A percentile compares a stretch with the other conserved stretches of the same genome.
phyloP scores from a whole-genome alignment of 2,888 invertebrate species.

The Lasioglossum zephyrum region DNA sequence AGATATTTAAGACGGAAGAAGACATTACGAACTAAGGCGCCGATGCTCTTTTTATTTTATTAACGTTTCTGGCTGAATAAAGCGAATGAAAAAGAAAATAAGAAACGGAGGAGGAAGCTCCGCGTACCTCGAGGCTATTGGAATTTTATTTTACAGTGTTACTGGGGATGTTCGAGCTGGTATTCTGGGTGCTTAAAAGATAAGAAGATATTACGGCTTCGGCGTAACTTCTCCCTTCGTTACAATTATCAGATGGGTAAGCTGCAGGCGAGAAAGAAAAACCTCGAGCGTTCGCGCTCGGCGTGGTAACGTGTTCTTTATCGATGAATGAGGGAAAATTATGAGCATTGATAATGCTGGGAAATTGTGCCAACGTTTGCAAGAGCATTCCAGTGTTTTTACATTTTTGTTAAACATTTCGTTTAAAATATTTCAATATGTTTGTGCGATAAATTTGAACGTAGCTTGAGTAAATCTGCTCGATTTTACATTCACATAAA shows the following conservation, averaged over 20 bases:
- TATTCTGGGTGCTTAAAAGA: conserved; percentile 15
- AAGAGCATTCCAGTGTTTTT: not conserved
- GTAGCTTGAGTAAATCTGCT: too few relatives aligned
- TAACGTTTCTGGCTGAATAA: not conserved
- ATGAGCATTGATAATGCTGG: not conserved
- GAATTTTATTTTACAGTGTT: conserved; percentile 1
- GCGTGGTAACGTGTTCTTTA: not conserved
- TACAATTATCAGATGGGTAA: not conserved
- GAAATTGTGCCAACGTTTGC: not conserved
- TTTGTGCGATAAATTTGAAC: too few relatives aligned
- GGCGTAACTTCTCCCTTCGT: not conserved
- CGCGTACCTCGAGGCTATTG: not conserved
- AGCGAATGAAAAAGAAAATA: not conserved
- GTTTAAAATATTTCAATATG: too few relatives aligned
- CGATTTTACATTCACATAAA: too few relatives aligned
- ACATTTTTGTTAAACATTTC: not conserved
- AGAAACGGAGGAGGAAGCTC: not conserved
- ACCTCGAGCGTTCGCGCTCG: not conserved
- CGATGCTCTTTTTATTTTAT: not conserved
- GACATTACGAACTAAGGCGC: not conserved
- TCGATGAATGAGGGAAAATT: not conserved
- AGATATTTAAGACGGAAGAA: not conserved
- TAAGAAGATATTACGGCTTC: not conserved
- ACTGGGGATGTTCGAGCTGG: not conserved
- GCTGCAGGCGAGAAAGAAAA: not conserved